Percentiles rank a stretch among this genome's conserved stretches.
Conservation (phyloP, 2,888 invertebrate genomes). For the Pseudoips prasinana region DNA sequence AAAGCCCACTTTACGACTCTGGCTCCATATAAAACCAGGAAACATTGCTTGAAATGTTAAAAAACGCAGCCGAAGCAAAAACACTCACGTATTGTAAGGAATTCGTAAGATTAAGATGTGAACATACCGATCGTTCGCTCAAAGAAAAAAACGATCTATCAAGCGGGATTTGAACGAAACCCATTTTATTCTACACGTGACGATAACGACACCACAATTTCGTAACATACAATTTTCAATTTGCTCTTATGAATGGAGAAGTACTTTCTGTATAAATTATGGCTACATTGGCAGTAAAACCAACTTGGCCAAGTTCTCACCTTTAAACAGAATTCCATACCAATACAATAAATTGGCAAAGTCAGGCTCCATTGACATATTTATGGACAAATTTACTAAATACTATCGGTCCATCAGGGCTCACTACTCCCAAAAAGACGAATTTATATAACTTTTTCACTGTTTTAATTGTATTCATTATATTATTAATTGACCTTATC, state of each 20-base stretch:
- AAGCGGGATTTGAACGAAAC: conserved; percentile 24
- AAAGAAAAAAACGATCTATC: conserved; percentile 39
- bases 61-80: conserved; percentile 13
- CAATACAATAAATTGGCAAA: too few species aligned
- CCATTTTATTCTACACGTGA: conserved; percentile 13
- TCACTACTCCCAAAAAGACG: too few species aligned
- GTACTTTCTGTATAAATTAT: conserved; percentile 6
- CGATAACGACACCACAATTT: conserved; percentile 20
- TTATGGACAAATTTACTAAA: too few species aligned
- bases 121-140: conserved; percentile 23
- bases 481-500: too few species aligned
- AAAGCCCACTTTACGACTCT: conserved; percentile 6
- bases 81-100: conserved; percentile 20
- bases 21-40: background rate
- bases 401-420: too few species aligned
- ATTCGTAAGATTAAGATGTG: conserved; percentile 31
- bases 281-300: too few species aligned
- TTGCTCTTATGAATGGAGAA: conserved; percentile 12
- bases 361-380: too few species aligned
- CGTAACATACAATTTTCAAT: conserved; percentile 6
- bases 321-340: too few species aligned
- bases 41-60: conserved; percentile 8
- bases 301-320: too few species aligned
- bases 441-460: too few species aligned
- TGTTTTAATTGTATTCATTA: too few species aligned